phyloP scores from a whole-genome alignment of 2,113 vertebrate genomes.

The Malurus melanocephalus region DNA sequence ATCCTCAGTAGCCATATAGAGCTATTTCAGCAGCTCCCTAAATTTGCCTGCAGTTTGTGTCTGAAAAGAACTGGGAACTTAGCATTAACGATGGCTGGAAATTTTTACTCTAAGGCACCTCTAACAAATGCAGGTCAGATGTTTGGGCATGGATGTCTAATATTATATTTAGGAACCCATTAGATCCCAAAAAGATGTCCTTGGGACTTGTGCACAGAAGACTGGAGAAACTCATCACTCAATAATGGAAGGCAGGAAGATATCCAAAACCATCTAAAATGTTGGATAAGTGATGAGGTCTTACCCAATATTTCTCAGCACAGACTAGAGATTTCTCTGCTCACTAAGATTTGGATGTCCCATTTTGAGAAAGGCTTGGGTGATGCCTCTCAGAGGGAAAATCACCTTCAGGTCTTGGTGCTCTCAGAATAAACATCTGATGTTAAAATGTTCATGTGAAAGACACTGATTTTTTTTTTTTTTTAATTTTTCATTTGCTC shows the following conservation, averaged over 20 bases:
- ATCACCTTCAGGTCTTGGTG: neutral
- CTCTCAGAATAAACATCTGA: neutral
- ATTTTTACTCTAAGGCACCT: neutral
- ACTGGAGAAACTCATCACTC: neutral
- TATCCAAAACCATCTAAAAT: neutral
- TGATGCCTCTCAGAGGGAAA: neutral
- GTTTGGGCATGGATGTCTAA: neutral
- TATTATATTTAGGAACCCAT: neutral
- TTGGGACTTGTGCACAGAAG: neutral
- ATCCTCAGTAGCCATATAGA: neutral
- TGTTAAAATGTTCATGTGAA: neutral
- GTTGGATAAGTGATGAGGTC: rapidly evolving
- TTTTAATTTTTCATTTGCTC: neutral
- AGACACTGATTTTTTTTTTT: neutral
- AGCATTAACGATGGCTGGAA: neutral
- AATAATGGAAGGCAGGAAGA: neutral
- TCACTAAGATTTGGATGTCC: neutral
- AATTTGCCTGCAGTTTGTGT: neutral
- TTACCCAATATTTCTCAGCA: neutral
- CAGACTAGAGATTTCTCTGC: neutral
- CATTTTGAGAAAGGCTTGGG: neutral
- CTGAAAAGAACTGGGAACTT: neutral
- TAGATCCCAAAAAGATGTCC: neutral
- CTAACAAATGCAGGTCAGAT: neutral
- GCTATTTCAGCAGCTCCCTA: neutral